Base-by-base conservation (phyloP, 2,113 vertebrate species). In the Motacilla tschutschensis region DNA sequence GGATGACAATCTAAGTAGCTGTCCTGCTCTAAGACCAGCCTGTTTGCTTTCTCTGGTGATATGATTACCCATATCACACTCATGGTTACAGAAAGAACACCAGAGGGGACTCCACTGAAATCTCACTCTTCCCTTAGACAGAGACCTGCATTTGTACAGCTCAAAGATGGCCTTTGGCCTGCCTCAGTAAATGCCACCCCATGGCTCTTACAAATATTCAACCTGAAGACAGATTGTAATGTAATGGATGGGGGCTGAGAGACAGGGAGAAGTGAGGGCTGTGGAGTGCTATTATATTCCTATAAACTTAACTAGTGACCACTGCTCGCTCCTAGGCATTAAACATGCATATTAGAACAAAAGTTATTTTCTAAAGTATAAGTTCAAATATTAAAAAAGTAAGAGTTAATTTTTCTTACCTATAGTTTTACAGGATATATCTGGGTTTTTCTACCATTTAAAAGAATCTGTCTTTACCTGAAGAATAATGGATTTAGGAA, bases 181-280 rank as follows among this genome's bases (percentile, higher is more conserved):
- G 58, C 20, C 24, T 51, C 36, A 29, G 16, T n/a, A 36, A 44
- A 40, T n/a, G 33, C 3, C n/a, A 85, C 4, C 4, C 17, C 8
- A 18, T 3, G 9, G 18, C 13, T 88, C 9, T 55, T 40, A 17
- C 1, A 51, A 47, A 17, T 35, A 67, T 38, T 72, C 35, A 83
- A 35, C 24, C 6, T 40, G 29, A 74, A 78, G 22, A 47, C 0
- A 22, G 33, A 33, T 33, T 33, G 33, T 33, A 33, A 33, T 33
- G 33, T 33, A 33, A 33, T 33, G 33, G 33, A 33, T 33, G 33
- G 1, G 4, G 4, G 9, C 2, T 51, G 22, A 36, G 5, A 7
- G 25, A n/a, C 6, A 2, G 4, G 8, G 16, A 46, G 8, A 51
- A 72, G 1, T 31, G 4, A 13, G 2, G 4, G 12, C 1, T 72